Base-by-base conservation (phyloP, 1,140 invertebrate species). In the Melipona quadrifasciata region DNA sequence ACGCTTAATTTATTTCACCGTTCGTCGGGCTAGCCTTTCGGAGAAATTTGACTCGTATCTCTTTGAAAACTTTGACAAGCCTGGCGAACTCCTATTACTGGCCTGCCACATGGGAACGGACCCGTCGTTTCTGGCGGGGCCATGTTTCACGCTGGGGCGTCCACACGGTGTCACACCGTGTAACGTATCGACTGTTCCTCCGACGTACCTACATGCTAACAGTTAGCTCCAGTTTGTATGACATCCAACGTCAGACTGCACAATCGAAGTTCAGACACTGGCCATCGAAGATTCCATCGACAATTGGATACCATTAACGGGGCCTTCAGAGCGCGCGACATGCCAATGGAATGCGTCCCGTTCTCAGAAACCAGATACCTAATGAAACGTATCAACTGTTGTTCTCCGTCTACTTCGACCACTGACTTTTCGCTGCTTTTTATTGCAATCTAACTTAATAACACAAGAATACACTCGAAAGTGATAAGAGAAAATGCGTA, bases 141-240 rank as follows among this genome's bases (percentile, higher is more conserved):
- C 89, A 87, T 85, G 85, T 87, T 86, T 91, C 88, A 88, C 86
- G 68, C 83, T 55, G 57, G 39, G 72, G 72, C 87, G 78, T 85
- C 86, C 84, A 79, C 87, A 72, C 51, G 77, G 80, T 91, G 91
- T 91, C 91, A 91, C 82, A 84, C 82, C 74, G 53, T 85, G 82
- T 92, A 90, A 92, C 91, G 87, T 92, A 91, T 92, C 89, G 91
- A 92, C 90, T 92, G 84, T 81, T 86, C 80, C 73, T 47, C 71
- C 72, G 77, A 80, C 84, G 73, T 90, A 86, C 88, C 88, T 86
- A 90, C 86, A 87, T 89, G 79, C 82, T 84, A 91, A 91, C 86
- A 90, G 90, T 90, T 90, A 88, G 87, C 82, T 82, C 81, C 79
- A 90, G 87, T 91, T 91, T 82, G 88, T 68, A 83, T 57, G 90